Evolutionary conservation across 2,113 vertebrate genomes (phyloP).

Genomic region (Corvus hawaiiensis): DNA sequence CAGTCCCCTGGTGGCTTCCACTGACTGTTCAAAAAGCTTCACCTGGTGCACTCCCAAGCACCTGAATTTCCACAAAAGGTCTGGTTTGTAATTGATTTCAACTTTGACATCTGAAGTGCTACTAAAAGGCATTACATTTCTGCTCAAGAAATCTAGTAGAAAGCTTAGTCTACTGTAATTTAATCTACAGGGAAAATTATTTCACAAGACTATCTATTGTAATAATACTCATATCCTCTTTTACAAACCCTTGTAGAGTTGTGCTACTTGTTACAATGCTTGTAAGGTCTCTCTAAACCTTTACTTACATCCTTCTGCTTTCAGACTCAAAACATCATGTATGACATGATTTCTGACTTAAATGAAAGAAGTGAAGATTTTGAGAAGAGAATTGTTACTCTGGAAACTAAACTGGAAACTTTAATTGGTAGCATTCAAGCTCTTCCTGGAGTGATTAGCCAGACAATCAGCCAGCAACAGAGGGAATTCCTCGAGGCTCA

Average conservation of each 20-base stretch:
- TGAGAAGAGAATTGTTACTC: conserved; percentile 94
- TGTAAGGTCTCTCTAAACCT: not conserved
- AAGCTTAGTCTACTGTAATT: not conserved
- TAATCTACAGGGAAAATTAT: not conserved
- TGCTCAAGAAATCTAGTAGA: not conserved
- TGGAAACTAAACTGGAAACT: conserved; percentile 96
- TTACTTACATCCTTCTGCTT: conserved; percentile 54
- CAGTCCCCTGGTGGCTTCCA: not conserved
- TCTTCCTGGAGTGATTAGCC: conserved; percentile 93
- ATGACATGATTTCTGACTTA: conserved; percentile 97
- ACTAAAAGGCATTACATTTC: not conserved
- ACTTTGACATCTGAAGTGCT: not conserved
- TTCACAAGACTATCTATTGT: not conserved
- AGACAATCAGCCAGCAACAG: conserved; percentile 94
- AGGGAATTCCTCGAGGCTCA: conserved; percentile 93
- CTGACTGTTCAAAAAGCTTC: not conserved
- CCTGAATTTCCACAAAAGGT: not conserved
- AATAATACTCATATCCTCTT: not conserved
- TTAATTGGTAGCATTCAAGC: conserved; percentile 93
- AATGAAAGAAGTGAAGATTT: conserved; percentile 98
- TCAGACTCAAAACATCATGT: conserved; percentile 99
- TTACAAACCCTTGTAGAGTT: not conserved
- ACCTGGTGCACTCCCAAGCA: not conserved
- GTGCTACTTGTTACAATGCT: not conserved
- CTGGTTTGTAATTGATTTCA: not conserved